A percentile compares a stretch with the other conserved stretches of the same genome.
Evolutionary conservation across 2,113 vertebrate species (phyloP).

Genomic region (Mus spicilegus): DNA sequence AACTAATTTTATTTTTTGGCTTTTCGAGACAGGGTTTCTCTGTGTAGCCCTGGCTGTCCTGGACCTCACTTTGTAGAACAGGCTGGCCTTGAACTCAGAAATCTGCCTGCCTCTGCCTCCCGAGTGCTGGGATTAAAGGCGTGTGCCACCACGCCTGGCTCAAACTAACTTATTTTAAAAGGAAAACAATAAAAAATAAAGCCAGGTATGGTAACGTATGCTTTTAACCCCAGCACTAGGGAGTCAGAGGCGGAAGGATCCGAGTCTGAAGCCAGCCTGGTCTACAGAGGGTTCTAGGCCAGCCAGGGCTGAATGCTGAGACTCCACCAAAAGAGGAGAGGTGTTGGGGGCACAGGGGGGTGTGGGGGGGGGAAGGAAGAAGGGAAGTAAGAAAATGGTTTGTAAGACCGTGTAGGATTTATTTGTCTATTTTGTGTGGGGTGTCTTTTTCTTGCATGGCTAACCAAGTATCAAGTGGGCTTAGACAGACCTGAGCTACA

Average conservation of each 20-base stretch:
- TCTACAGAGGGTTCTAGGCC: neutral
- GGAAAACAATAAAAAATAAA: no score
- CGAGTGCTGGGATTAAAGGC: no score
- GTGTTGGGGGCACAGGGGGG: no score
- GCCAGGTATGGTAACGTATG: neutral
- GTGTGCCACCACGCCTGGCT: no score
- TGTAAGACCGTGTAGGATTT: neutral
- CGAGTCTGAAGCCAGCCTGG: neutral
- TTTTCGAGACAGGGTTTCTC: no score
- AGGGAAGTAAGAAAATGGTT: neutral
- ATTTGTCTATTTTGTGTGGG: neutral
- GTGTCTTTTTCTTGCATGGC: neutral
- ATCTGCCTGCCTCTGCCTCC: no score
- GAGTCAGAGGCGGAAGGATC: neutral
- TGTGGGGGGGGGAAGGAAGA: fast-evolving
- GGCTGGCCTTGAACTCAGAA: no score
- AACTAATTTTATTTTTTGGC: neutral
- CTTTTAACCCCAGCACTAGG: neutral
- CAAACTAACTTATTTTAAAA: neutral
- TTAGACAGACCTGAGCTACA: neutral
- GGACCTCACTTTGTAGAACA: no score
- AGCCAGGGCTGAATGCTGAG: neutral
- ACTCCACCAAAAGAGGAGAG: neutral
- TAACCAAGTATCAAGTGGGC: neutral
- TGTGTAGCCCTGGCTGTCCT: no score